phyloP scores from a whole-genome alignment of 2,888 invertebrate genomes.

The Aphidius colemani region DNA sequence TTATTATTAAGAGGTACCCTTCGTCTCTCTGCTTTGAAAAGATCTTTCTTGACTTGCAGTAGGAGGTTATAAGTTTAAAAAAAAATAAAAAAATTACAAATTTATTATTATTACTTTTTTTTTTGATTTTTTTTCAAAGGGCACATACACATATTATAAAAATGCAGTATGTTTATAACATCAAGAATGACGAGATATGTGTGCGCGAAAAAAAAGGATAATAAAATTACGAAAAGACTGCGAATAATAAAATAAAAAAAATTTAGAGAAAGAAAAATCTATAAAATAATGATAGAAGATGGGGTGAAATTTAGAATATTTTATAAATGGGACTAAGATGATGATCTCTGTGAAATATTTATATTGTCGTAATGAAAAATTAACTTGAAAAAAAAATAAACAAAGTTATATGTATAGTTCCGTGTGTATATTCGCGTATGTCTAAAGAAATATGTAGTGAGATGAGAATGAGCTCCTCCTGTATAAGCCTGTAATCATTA shows the following conservation, averaged over 20 bases:
- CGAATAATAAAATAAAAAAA: background rate
- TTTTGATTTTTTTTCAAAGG: too few species aligned
- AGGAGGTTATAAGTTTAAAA: too few species aligned
- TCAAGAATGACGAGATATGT: too few species aligned
- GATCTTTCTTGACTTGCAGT: too few species aligned
- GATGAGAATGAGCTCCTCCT: conserved; percentile 14
- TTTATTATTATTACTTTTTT: too few species aligned
- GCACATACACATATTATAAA: too few species aligned
- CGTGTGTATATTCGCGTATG: too few species aligned
- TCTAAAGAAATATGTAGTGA: conserved; percentile 10
- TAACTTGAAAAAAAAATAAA: conserved; percentile 24
- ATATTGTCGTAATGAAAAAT: conserved; percentile 14
- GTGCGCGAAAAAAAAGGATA: background rate
- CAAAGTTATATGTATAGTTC: conserved; percentile 20
- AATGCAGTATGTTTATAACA: too few species aligned
- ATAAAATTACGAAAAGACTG: background rate
- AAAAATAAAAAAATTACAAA: too few species aligned
- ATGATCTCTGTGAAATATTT: too few species aligned
- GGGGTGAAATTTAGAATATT: background rate
- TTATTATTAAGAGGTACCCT: conserved; percentile 57
- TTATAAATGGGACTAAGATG: too few species aligned
- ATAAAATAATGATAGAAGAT: conserved; percentile 14
- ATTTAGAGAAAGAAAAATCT: too few species aligned
- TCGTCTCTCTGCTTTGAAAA: background rate
- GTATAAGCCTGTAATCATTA: conserved; percentile 58